Percentiles rank a stretch among this genome's conserved stretches.
Conservation (phyloP, 1,140 invertebrate species). For the Orchesella cincta region DNA sequence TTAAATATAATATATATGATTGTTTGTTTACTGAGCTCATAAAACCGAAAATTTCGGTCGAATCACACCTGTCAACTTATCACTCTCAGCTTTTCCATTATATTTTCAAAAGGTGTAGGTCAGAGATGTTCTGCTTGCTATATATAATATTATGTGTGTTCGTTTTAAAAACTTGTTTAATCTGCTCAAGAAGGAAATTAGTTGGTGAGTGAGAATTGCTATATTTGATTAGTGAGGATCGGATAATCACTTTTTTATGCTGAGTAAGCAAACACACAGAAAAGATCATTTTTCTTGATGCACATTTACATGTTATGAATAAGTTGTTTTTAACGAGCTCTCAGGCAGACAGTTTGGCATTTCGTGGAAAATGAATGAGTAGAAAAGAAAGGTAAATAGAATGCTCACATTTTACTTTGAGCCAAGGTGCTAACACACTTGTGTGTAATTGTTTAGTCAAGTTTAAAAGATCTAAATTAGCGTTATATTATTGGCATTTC, state of each 20-base stretch:
- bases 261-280: background rate
- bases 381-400: background rate
- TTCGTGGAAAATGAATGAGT: background rate
- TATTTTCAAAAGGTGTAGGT: background rate
- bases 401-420: constrained; percentile 1
- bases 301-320: background rate
- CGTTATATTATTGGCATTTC: background rate
- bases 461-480: background rate
- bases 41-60: background rate
- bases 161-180: background rate
- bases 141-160: background rate
- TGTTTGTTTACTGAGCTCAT: background rate
- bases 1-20: background rate
- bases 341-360: background rate
- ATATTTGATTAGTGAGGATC: background rate
- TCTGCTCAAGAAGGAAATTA: background rate
- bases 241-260: background rate
- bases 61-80: background rate
- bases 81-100: background rate
- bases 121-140: background rate
- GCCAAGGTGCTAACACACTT: background rate
- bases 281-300: background rate
- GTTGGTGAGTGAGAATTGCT: background rate
- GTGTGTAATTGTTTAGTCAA: background rate
- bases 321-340: background rate